Evolutionary conservation across 2,888 invertebrate genomes (phyloP), one percentile per base, ranked within the genome.

Genomic region (Petrolisthes manimaculis): DNA sequence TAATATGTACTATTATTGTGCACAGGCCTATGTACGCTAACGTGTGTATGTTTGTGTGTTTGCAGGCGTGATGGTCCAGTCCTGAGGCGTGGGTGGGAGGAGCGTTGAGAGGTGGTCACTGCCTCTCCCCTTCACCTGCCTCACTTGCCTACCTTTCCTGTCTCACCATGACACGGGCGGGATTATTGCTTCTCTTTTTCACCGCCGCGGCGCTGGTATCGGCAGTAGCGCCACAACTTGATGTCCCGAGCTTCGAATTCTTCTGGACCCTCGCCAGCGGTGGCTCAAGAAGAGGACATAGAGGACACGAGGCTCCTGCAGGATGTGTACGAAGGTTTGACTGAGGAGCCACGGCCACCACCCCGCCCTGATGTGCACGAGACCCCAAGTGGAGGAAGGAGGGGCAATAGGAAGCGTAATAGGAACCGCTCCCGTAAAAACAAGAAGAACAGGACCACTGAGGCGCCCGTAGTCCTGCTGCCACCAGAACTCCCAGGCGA

Each of bases 241-340:
- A 74, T 67, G 86, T 83, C 53, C 78, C 86, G 8, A 80, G 80
- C 54, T 9, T 86, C 69, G 83, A 77, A 54, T n/a, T 83, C 54
- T 24, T 86, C 1, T n/a, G 67, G 24, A 69, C 69, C 82, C 8
- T 82, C 86, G 14, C 86, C 81, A 4, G 69, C 86, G 3, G 21
- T 61, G 5, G 37, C 86, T 53, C 75, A 61, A 14, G 14, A 75
- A 2, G 77, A 75, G 14, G 78, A 82, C 77, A 54, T 81, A 5
- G 86, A 86, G 61, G 83, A 86, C 83, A 83, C 86, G 14, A 74
- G 82, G 21, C 83, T 86, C 78, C 86, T 86, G 78, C 86, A 86
- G 83, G 86, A 86, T 37, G 83, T 86, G 12, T 77, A 24, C 37
- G 86, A 81, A 81, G 74, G 80, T 61, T 9, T 56, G 81, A 69